Percentiles rank a stretch among this genome's conserved stretches.
These are phyloP conservation scores for Dorcus parallelipipedus DNA, from an alignment of 2,888 invertebrate genomes.

Conservation along the genomic window DNA sequence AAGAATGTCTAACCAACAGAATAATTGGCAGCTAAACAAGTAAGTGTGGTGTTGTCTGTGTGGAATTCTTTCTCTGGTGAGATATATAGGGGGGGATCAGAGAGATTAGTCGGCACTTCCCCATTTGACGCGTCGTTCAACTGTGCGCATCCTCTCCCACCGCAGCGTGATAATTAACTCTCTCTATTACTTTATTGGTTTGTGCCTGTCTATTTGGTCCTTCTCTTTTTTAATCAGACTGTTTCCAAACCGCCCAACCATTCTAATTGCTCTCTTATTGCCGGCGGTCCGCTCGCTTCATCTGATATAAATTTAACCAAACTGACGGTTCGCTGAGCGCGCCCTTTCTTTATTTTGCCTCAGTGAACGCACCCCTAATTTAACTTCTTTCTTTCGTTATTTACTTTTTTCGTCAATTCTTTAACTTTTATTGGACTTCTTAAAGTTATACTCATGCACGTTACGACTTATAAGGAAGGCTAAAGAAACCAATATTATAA, in stretches of 20 bases:
- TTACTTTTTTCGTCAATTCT: constrained; percentile 22
- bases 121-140: constrained; percentile 8
- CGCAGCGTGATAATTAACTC: constrained; percentile 44
- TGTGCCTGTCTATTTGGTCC: constrained; percentile 48
- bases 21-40: neutral
- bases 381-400: constrained; percentile 30
- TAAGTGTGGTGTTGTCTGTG: constrained; percentile 1
- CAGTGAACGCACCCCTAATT: constrained; percentile 31
- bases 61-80: constrained; percentile 1
- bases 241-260: constrained; percentile 47
- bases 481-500: no score
- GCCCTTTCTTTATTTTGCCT: constrained; percentile 21
- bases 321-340: constrained; percentile 41
- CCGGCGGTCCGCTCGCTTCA: constrained; percentile 42
- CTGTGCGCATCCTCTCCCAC: constrained; percentile 8
- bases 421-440: constrained; percentile 21
- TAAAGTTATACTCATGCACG: neutral
- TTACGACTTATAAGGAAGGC: no score
- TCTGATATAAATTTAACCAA: constrained; percentile 45
- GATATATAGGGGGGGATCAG: constrained; percentile 1
- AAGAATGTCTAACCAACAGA: neutral
- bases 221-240: constrained; percentile 49
- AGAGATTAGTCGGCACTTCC: constrained; percentile 13
- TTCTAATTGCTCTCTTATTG: constrained; percentile 50
- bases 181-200: constrained; percentile 50